Evolutionary conservation across 2,797 vertebrate species (phyloP).

Genomic region (Neopelma chrysocephalum): DNA sequence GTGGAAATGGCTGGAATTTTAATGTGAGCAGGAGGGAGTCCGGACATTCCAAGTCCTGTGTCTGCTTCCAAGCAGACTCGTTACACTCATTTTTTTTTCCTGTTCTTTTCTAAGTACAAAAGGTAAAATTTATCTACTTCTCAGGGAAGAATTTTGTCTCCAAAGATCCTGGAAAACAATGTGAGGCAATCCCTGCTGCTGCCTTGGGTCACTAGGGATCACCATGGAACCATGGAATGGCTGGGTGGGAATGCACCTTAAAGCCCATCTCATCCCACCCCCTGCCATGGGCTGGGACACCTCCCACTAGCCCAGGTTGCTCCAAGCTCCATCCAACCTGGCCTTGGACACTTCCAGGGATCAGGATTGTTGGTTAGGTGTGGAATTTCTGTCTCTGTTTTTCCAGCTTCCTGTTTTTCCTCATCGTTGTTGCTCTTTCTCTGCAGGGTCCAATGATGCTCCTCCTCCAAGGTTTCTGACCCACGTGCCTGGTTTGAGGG

Average conservation of each 20-base stretch:
- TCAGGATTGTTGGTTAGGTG: accelerated
- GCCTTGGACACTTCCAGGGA: not conserved
- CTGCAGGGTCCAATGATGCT: conserved; percentile 80
- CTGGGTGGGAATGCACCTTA: not conserved
- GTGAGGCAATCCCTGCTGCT: not conserved
- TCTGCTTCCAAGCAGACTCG: not conserved
- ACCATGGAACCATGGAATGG: not conserved
- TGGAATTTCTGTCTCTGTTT: not conserved
- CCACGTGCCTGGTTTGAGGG: conserved; percentile 61
- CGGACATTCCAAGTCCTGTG: not conserved
- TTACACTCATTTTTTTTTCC: not conserved
- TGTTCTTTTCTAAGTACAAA: not conserved
- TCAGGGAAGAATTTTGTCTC: not conserved
- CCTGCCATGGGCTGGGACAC: not conserved
- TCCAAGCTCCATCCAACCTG: not conserved
- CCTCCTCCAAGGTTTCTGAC: conserved; percentile 75
- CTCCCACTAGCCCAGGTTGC: not conserved
- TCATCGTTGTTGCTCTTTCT: not conserved
- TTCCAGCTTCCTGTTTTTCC: not conserved
- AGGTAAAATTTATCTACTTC: not conserved
- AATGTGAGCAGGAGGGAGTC: not conserved
- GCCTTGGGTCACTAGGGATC: not conserved
- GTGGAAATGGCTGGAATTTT: not conserved
- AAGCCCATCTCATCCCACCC: not conserved
- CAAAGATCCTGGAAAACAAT: not conserved